A percentile compares a stretch with the other conserved stretches of the same genome.
Conservation (phyloP, 1,140 invertebrate species). For the Caenorhabditis remanei region DNA sequence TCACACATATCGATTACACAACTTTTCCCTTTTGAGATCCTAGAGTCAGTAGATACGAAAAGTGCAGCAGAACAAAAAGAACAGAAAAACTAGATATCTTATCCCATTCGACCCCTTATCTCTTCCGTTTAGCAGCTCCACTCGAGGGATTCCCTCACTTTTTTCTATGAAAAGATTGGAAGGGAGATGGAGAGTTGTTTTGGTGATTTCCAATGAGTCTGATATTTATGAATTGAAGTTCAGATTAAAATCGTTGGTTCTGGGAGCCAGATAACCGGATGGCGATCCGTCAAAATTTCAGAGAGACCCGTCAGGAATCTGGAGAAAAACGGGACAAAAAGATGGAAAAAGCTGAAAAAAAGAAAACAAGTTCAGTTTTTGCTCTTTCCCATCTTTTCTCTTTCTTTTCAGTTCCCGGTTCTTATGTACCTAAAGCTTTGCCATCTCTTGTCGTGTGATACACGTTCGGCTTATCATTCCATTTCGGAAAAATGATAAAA, state of each 20-base stretch:
- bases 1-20: too few relatives aligned
- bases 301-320: too few relatives aligned
- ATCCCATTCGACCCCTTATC: background rate
- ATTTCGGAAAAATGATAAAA: background rate
- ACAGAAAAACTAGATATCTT: background rate
- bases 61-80: background rate
- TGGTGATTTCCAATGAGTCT: too few relatives aligned
- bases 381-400: background rate
- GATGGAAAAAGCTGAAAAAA: slow-evolving; percentile 1
- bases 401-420: background rate
- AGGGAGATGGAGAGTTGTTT: too few relatives aligned
- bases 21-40: too few relatives aligned
- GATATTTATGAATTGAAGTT: too few relatives aligned
- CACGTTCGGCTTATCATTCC: slow-evolving; percentile 12
- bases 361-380: background rate
- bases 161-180: background rate
- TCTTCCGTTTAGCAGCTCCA: slow-evolving; percentile 4
- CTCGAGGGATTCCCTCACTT: background rate
- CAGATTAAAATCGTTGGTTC: too few relatives aligned
- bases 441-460: slow-evolving; percentile 31
- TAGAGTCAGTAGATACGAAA: background rate
- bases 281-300: too few relatives aligned
- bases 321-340: background rate
- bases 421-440: slow-evolving; percentile 42
- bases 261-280: too few relatives aligned